Base-by-base conservation (phyloP, 1,140 invertebrate genomes). In the Neelides sp. region DNA sequence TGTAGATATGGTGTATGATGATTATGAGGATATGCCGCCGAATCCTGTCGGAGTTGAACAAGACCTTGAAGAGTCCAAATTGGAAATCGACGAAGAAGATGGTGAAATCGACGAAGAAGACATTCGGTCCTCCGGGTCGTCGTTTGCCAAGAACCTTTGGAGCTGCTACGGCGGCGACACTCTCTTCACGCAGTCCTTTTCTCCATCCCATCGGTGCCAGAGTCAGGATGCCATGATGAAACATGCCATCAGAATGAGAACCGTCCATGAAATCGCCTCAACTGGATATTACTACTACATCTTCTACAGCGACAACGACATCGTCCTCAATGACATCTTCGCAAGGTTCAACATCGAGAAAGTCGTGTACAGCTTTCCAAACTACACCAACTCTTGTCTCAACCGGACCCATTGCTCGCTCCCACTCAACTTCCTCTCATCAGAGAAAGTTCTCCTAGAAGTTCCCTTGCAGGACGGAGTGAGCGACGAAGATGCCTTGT, bases 241-340 rank as follows among this genome's bases (percentile, higher is more conserved):
- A 20, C 47, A 74, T 75, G 57, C 54, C 3, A 23, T 58, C 41
- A 76, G 78, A 63, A 75, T 82, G 61, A 65, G 75, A 49, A 73
- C 74, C 8, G 71, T 72, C 42, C 82, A 85, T 62, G 73, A 83
- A 55, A 77, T 85, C 12, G 65, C 69, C 23, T 69, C 75, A 34
- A 77, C 83, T 66, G 83, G 82, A 7, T 86, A 86, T 65, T 87
- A 85, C 65, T 86, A 86, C 68, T 86, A 85, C 63, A 84, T 86
- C 54, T 86, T 87, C 69, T 86, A 85, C 61, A 84, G 81, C 60
- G 83, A 86, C 63, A 85, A 85, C 69, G 83, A 86, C 65, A 69
- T 78, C 50, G 76, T 19, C 79, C 8, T 73, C 69, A 4, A 86
- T 66, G 78, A 82, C 63, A 82, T 87, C 55, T 79, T 85, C 67